phyloP scores from a whole-genome alignment of 2,888 invertebrate species.

The Taphrorychus bicolor region DNA sequence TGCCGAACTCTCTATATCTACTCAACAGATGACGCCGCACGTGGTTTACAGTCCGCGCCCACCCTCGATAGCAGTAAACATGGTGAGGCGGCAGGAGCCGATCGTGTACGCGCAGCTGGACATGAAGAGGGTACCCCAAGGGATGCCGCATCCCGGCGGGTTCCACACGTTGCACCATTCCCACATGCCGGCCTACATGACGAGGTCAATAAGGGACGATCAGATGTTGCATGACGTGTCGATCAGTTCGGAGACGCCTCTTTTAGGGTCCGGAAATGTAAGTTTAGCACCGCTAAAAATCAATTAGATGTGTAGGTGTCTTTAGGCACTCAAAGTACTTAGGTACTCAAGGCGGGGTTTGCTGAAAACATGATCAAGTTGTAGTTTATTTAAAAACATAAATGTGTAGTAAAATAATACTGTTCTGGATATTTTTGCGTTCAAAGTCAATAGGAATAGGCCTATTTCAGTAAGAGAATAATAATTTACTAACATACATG shows the following conservation, averaged over 20 bases:
- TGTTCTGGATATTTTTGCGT: too few species aligned
- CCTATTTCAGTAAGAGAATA: too few species aligned
- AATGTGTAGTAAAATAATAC: too few species aligned
- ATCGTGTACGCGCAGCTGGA: conserved; percentile 67
- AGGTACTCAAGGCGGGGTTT: too few species aligned
- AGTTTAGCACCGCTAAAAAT: conserved; percentile 42
- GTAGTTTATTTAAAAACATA: too few species aligned
- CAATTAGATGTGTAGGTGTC: background rate
- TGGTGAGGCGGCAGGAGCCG: conserved; percentile 60
- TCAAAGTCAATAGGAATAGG: too few species aligned
- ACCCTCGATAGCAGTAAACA: conserved; percentile 57
- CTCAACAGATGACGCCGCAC: conserved; percentile 57
- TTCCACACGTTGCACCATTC: conserved; percentile 57
- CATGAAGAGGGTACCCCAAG: conserved; percentile 56
- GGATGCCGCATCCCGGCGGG: conserved; percentile 58
- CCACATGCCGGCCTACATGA: conserved; percentile 56
- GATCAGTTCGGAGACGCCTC: conserved; percentile 56
- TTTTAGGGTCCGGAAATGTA: conserved; percentile 56
- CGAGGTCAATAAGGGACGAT: conserved; percentile 54
- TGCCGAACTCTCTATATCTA: conserved; percentile 63
- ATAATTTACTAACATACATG: too few species aligned
- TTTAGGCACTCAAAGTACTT: too few species aligned
- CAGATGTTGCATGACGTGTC: conserved; percentile 52
- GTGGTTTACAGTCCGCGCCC: conserved; percentile 58
- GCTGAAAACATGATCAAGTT: too few species aligned